phyloP scores from a whole-genome alignment of 2,797 vertebrate species.

The Eulemur rubriventer region DNA sequence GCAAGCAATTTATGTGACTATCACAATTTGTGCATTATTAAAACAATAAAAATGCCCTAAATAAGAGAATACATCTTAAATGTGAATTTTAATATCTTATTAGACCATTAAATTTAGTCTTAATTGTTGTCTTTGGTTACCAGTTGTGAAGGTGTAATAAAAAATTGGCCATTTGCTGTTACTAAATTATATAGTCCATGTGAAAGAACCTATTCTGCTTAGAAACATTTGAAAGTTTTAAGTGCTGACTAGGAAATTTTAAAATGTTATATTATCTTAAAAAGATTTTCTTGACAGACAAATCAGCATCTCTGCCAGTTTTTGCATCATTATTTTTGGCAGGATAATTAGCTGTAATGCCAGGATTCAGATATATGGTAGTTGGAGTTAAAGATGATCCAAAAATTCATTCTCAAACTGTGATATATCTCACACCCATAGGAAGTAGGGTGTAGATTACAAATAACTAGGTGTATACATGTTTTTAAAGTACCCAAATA shows the following conservation, averaged over 20 bases:
- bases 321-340: slow-evolving; percentile 80
- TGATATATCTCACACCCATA: slow-evolving; percentile 60
- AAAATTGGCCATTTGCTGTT: slow-evolving; percentile 42
- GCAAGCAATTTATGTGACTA: neutral
- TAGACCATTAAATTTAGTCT: slow-evolving; percentile 17
- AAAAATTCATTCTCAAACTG: slow-evolving; percentile 77
- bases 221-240: slow-evolving; percentile 72
- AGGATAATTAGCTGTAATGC: slow-evolving; percentile 75
- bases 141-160: slow-evolving; percentile 22
- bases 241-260: slow-evolving; percentile 77
- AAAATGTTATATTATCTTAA: slow-evolving; percentile 76
- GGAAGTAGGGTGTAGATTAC: slow-evolving; percentile 54
- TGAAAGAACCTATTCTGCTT: slow-evolving; percentile 53
- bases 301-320: slow-evolving; percentile 75
- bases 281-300: slow-evolving; percentile 79
- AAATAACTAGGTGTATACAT: slow-evolving; percentile 66
- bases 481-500: slow-evolving; percentile 51
- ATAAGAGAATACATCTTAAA: neutral
- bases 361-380: slow-evolving; percentile 73
- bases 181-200: neutral
- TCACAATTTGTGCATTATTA: slow-evolving; percentile 24
- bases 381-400: slow-evolving; percentile 75
- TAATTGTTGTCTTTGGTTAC: slow-evolving; percentile 46
- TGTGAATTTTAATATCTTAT: neutral
- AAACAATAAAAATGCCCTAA: slow-evolving; percentile 25